Conservation (phyloP, 2,888 invertebrate species). For the Acanthosoma haemorrhoidale region DNA sequence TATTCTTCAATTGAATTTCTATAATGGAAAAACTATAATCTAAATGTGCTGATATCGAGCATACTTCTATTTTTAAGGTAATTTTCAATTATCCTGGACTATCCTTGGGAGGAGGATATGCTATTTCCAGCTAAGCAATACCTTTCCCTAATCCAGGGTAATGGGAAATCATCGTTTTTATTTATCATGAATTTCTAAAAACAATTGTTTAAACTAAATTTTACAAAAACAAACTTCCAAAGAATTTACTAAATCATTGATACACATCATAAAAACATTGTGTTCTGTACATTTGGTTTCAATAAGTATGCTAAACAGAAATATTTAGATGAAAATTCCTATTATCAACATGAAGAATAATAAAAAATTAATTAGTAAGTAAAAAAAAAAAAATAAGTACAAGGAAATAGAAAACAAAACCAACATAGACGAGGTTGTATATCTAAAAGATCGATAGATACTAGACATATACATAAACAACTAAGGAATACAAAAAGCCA, state of each 20-base stretch:
- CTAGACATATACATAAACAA: not conserved
- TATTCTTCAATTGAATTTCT: constrained; percentile 2
- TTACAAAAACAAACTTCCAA: too few species aligned
- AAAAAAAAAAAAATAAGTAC: not conserved
- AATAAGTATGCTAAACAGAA: not conserved
- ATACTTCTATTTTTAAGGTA: not conserved
- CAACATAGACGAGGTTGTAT: not conserved
- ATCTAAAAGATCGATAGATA: not conserved
- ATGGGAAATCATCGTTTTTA: too few species aligned
- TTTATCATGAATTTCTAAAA: not conserved
- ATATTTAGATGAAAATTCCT: not conserved
- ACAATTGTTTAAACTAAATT: too few species aligned
- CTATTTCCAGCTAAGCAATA: too few species aligned
- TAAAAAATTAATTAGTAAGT: not conserved
- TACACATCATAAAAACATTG: not conserved
- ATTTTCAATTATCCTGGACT: too few species aligned
- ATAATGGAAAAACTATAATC: not conserved
- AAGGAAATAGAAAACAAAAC: not conserved
- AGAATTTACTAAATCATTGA: not conserved
- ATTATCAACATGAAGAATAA: not conserved
- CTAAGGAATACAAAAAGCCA: not conserved
- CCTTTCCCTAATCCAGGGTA: too few species aligned
- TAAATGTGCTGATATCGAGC: not conserved
- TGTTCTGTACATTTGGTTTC: not conserved
- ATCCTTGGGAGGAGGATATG: too few species aligned